These are phyloP conservation scores for Parauchenoglanis punctatus DNA, from an alignment of 2,797 vertebrate genomes.

Conservation along the genomic window DNA sequence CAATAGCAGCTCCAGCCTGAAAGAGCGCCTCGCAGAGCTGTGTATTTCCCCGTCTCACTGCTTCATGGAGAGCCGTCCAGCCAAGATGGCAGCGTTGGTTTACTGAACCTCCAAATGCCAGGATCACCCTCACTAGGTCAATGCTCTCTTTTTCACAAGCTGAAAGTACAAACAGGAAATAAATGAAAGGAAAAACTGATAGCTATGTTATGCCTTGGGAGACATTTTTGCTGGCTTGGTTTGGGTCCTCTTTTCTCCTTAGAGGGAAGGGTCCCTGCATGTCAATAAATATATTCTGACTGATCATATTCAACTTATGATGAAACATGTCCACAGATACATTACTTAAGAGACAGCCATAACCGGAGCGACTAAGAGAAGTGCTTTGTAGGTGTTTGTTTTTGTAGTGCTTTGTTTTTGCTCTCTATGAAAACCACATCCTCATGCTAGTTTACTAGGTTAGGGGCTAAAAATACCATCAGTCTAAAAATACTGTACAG, in stretches of 20 bases:
- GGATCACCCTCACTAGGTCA: constrained; percentile 79
- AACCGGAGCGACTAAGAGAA: background rate
- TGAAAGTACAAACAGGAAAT: constrained; percentile 57
- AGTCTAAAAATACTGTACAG: background rate
- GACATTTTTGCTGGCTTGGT: background rate
- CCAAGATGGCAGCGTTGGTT: constrained; percentile 91
- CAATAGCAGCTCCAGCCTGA: constrained; percentile 82
- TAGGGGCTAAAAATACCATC: background rate
- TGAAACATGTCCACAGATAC: background rate
- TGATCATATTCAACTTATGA: background rate
- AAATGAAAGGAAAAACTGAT: background rate
- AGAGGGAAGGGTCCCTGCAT: background rate
- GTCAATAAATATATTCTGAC: background rate
- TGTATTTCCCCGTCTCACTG: constrained; percentile 83
- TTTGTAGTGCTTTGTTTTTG: too few relatives aligned
- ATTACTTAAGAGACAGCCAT: background rate
- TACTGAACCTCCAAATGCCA: constrained; percentile 83
- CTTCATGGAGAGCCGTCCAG: constrained; percentile 92
- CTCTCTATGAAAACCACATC: background rate
- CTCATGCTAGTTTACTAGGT: background rate
- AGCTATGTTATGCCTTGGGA: background rate
- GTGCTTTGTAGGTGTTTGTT: background rate
- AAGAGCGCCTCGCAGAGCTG: constrained; percentile 86
- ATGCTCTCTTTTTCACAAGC: constrained; percentile 86
- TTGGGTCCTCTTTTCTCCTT: background rate